Evolutionary conservation across 2,113 vertebrate species (phyloP).

Genomic region (Centrocercus urophasianus): DNA sequence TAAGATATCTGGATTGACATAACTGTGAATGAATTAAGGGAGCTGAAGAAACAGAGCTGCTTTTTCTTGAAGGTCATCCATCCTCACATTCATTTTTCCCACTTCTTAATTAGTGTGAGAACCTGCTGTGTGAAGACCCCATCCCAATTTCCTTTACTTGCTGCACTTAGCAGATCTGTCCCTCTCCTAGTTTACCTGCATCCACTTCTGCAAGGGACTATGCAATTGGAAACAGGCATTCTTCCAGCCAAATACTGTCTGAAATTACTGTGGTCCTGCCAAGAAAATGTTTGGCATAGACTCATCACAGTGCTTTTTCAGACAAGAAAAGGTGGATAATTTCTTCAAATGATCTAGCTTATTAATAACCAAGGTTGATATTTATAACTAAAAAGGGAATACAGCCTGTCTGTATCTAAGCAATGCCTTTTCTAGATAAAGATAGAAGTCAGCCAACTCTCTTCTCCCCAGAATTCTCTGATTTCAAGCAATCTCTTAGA

Average conservation of each 20-base stretch:
- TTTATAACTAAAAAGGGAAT: background rate
- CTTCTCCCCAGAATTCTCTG: background rate
- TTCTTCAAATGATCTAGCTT: background rate
- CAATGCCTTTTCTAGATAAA: background rate
- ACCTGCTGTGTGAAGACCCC: background rate
- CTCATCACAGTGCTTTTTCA: background rate
- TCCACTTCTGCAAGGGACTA: background rate
- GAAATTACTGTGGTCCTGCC: background rate
- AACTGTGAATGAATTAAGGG: background rate
- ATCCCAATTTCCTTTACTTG: background rate
- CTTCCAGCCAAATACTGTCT: background rate
- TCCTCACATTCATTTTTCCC: background rate
- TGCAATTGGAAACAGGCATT: background rate
- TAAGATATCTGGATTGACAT: background rate
- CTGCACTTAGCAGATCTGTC: background rate
- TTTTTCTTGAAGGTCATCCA: background rate
- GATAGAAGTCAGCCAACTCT: background rate
- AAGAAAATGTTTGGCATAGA: background rate
- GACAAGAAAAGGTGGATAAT: background rate
- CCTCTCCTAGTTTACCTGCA: background rate
- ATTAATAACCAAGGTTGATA: background rate
- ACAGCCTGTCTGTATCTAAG: background rate
- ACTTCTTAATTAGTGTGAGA: constrained; percentile 5
- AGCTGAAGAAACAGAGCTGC: background rate
- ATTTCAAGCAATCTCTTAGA: background rate